A percentile compares a stretch with the other conserved stretches of the same genome.
These are phyloP conservation scores for Halictus rubicundus DNA, from an alignment of 1,140 invertebrate species.

Conservation along the genomic window DNA sequence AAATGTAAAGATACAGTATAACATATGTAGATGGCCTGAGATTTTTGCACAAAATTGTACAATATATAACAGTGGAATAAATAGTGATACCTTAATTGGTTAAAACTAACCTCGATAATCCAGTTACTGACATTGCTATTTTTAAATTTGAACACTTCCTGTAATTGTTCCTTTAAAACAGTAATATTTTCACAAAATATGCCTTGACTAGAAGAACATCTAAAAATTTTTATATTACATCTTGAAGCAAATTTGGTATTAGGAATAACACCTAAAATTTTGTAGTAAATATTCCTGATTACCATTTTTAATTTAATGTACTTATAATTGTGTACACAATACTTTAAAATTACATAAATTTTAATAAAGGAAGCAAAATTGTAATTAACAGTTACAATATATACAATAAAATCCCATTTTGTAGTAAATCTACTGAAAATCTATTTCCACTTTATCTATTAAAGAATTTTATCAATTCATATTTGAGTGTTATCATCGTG, in stretches of 20 bases:
- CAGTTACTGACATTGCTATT: conserved; percentile 78
- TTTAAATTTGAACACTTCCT: conserved; percentile 76
- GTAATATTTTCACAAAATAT: not conserved
- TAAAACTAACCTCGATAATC: conserved; percentile 78
- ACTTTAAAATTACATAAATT: not conserved
- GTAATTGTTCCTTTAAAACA: conserved; percentile 68
- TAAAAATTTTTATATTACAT: not conserved
- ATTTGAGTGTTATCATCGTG: no score
- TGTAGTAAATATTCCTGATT: not conserved
- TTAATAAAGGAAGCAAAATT: not conserved
- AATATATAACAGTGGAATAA: no score
- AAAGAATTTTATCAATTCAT: no score
- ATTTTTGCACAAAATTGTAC: no score
- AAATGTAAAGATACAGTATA: conserved; percentile 15
- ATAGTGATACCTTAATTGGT: not conserved
- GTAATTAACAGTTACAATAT: not conserved
- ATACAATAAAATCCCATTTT: not conserved
- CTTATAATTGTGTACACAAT: no score
- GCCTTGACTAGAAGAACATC: not conserved
- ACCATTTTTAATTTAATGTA: not conserved
- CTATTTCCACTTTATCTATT: no score
- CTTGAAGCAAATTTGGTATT: not conserved
- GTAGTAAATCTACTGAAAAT: not conserved
- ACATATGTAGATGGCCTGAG: not conserved
- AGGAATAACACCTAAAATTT: not conserved